Percentiles rank a stretch among this genome's conserved stretches.
Evolutionary conservation across 2,797 vertebrate genomes (phyloP).

Genomic region (Hipposideros larvatus): DNA sequence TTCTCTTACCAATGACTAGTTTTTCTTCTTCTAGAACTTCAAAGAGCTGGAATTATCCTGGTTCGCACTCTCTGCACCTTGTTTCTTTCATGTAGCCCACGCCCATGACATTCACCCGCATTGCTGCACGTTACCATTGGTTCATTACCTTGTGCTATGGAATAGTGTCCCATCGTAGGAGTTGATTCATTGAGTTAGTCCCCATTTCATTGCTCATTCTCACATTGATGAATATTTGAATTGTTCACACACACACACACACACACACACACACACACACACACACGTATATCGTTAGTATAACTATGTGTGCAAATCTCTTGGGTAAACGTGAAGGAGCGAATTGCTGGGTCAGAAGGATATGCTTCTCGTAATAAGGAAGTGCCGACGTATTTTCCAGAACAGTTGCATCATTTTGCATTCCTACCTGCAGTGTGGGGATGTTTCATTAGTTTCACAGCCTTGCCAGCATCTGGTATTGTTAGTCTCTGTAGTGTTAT

Average conservation of each 20-base stretch:
- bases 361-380: not conserved
- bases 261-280: too few relatives aligned
- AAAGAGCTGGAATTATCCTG: fast-evolving
- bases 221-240: not conserved
- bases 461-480: too few relatives aligned
- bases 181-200: not conserved
- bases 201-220: not conserved
- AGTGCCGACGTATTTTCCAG: not conserved
- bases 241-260: not conserved
- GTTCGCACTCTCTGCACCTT: not conserved
- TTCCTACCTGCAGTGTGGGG: fast-evolving
- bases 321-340: not conserved
- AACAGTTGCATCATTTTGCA: not conserved
- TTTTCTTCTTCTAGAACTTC: not conserved
- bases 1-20: not conserved
- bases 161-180: not conserved
- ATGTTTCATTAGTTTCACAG: not conserved
- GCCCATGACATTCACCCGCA: fast-evolving
- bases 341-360: not conserved
- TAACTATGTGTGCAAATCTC: not conserved
- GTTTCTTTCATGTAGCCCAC: fast-evolving
- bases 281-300: too few relatives aligned
- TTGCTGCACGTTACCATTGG: fast-evolving
- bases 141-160: fast-evolving
- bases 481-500: not conserved